These are phyloP conservation scores for Stichopus horrens DNA, from an alignment of 53 echinoderm and acorn worm species.

Conservation along the genomic window DNA sequence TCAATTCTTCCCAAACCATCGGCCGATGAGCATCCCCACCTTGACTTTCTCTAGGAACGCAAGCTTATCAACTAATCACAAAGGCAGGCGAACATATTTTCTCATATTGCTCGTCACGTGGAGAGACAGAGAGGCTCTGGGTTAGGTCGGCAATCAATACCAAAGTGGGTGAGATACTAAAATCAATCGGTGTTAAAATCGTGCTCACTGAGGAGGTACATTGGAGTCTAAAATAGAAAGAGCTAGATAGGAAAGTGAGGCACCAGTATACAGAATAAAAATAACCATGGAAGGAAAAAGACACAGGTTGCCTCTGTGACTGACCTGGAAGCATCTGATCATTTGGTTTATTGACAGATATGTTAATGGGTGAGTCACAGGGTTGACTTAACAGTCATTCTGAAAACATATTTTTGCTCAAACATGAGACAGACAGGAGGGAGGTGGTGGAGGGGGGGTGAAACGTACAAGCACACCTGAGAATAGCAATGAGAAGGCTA, in stretches of 20 bases:
- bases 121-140: neutral
- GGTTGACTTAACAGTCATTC: neutral
- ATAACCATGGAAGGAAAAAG: too few relatives aligned
- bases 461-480: too few relatives aligned
- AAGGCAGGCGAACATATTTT: neutral
- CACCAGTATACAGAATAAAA: too few relatives aligned
- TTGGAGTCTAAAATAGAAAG: too few relatives aligned
- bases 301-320: too few relatives aligned
- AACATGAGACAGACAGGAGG: neutral
- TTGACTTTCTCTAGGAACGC: neutral
- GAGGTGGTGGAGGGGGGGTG: neutral
- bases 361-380: neutral
- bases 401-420: neutral
- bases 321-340: too few relatives aligned
- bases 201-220: neutral
- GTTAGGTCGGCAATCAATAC: neutral
- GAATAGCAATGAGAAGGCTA: too few relatives aligned
- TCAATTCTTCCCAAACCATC: too few relatives aligned
- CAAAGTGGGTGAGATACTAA: neutral
- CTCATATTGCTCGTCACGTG: neutral
- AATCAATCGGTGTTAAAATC: conserved; percentile 10
- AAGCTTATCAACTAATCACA: neutral
- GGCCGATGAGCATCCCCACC: neutral
- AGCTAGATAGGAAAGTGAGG: too few relatives aligned
- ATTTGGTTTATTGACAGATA: neutral